Evolutionary conservation across 2,113 vertebrate genomes (phyloP).

Genomic region (Rhea pennata): DNA sequence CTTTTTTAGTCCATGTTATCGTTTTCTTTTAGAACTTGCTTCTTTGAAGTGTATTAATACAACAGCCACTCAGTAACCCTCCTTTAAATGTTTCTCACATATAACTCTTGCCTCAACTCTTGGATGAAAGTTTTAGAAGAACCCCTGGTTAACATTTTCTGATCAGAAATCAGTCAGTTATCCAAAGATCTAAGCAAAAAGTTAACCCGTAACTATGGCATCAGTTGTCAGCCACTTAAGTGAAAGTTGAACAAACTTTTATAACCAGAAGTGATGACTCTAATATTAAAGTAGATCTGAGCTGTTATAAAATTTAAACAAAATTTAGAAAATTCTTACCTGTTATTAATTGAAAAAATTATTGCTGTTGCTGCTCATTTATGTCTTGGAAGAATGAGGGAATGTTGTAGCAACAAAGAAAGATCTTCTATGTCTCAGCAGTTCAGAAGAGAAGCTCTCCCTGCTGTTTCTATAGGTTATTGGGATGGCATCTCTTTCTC

Average conservation of each 20-base stretch:
- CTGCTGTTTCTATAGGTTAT: slow-evolving; percentile 2
- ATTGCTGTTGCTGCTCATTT: neutral
- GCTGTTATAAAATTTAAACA: neutral
- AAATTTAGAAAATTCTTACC: slow-evolving; percentile 54
- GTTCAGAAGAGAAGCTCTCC: neutral
- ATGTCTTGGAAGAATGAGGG: neutral
- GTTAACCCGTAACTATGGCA: neutral
- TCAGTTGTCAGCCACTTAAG: neutral
- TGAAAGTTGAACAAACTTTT: neutral
- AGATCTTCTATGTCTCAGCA: neutral
- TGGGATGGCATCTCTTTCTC: neutral
- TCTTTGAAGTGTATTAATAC: neutral
- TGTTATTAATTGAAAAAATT: neutral
- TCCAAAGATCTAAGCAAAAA: neutral
- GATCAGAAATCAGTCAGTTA: neutral
- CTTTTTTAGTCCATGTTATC: neutral
- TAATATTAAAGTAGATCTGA: neutral
- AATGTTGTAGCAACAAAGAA: neutral
- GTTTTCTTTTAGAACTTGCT: neutral
- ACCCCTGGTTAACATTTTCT: neutral
- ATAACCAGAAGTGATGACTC: neutral
- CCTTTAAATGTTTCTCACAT: neutral
- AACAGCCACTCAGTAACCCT: neutral
- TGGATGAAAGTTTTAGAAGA: neutral
- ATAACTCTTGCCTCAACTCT: neutral